Conservation (phyloP, 2,888 invertebrate genomes). For the Drosophila anceps region DNA sequence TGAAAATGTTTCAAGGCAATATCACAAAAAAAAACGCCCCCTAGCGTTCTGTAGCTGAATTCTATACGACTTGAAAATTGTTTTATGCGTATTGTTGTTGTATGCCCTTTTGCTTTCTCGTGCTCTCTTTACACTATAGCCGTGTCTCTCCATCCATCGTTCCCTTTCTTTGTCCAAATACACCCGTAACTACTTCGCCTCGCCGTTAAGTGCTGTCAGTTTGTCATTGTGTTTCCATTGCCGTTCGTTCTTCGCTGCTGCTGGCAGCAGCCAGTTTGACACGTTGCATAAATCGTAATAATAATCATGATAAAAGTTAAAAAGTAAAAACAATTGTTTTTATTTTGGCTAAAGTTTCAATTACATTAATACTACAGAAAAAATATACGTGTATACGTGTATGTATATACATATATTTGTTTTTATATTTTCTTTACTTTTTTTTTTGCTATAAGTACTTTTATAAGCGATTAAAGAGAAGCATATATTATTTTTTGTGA, state of each 20-base stretch:
- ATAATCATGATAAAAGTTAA: conserved; percentile 67
- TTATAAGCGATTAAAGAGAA: conserved; percentile 26
- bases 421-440: conserved; percentile 20
- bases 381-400: conserved; percentile 46
- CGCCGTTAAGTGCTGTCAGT: conserved; percentile 71
- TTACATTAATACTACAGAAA: conserved; percentile 21
- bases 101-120: conserved; percentile 53
- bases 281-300: conserved; percentile 81
- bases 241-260: conserved; percentile 49
- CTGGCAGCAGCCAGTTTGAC: conserved; percentile 64
- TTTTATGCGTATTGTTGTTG: conserved; percentile 30
- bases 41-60: conserved; percentile 32
- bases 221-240: conserved; percentile 72
- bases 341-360: conserved; percentile 57
- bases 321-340: conserved; percentile 31
- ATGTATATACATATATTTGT: no score
- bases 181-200: conserved; percentile 65
- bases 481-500: conserved; percentile 23
- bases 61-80: conserved; percentile 23
- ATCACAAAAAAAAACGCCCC: conserved; percentile 62
- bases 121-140: conserved; percentile 31
- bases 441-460: conserved; percentile 36
- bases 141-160: conserved; percentile 17
- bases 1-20: conserved; percentile 27
- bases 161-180: conserved; percentile 17